Percentiles rank a stretch among this genome's conserved stretches.
Conservation (phyloP, 2,113 vertebrate genomes). For the Apus apus region DNA sequence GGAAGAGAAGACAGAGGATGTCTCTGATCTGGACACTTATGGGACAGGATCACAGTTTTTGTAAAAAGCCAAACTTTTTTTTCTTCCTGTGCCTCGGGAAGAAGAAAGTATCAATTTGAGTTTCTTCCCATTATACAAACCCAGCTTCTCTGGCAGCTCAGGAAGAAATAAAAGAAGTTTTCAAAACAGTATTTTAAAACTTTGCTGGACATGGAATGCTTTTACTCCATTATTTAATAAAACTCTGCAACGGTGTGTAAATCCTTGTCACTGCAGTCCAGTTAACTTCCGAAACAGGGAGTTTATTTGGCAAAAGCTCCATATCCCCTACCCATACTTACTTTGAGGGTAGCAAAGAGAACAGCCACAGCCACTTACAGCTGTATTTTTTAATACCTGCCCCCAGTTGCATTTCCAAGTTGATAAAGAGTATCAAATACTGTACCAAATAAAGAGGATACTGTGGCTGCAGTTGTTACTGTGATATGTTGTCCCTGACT, state of each 20-base stretch:
- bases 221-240: background rate
- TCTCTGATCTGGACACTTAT: background rate
- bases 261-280: background rate
- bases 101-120: background rate
- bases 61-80: background rate
- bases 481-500: conserved; percentile 64
- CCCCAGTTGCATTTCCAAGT: background rate
- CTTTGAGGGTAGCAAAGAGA: background rate
- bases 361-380: background rate
- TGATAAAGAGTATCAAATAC: background rate
- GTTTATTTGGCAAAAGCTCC: background rate
- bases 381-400: background rate
- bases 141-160: background rate
- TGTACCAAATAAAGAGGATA: conserved; percentile 13
- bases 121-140: background rate
- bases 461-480: conserved; percentile 10
- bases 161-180: background rate
- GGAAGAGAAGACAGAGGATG: background rate
- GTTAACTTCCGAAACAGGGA: background rate
- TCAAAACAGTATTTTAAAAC: background rate
- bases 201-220: background rate
- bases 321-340: background rate
- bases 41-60: background rate
- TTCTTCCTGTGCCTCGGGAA: background rate
- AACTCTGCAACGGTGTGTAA: background rate